Percentiles rank a stretch among this genome's conserved stretches.
Conservation (phyloP, 2,888 invertebrate species). For the Euzetes globulus region DNA sequence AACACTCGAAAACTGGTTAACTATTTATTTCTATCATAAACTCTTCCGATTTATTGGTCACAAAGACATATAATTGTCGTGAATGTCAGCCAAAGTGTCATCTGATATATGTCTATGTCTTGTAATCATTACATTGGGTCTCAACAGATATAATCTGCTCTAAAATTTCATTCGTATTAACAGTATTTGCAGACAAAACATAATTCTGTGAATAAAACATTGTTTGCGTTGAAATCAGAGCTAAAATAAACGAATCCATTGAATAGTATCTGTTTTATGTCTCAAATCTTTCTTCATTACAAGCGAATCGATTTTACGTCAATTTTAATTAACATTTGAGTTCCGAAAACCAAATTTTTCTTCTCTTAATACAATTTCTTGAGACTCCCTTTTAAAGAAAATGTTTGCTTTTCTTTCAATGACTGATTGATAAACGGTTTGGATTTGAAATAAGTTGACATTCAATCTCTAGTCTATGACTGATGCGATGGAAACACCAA, state of each 20-base stretch:
- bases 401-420: neutral
- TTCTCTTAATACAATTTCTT: too few relatives aligned
- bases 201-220: too few relatives aligned
- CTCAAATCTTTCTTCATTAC: too few relatives aligned
- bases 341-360: too few relatives aligned
- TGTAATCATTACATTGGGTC: neutral
- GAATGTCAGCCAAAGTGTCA: neutral
- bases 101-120: neutral
- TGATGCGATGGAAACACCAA: slow-evolving; percentile 7
- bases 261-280: too few relatives aligned
- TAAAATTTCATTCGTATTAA: too few relatives aligned
- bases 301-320: too few relatives aligned
- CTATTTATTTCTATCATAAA: neutral
- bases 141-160: neutral
- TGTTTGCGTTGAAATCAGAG: too few relatives aligned
- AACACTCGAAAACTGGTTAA: neutral
- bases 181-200: too few relatives aligned
- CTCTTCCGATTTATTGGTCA: neutral
- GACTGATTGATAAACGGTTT: neutral
- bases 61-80: neutral
- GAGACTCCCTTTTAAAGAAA: neutral
- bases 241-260: too few relatives aligned
- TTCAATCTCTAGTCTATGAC: slow-evolving; percentile 15
- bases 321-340: too few relatives aligned
- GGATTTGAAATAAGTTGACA: neutral